These are phyloP conservation scores for Heteromurus nitidus DNA, from an alignment of 2,888 invertebrate genomes.

Conservation along the genomic window DNA sequence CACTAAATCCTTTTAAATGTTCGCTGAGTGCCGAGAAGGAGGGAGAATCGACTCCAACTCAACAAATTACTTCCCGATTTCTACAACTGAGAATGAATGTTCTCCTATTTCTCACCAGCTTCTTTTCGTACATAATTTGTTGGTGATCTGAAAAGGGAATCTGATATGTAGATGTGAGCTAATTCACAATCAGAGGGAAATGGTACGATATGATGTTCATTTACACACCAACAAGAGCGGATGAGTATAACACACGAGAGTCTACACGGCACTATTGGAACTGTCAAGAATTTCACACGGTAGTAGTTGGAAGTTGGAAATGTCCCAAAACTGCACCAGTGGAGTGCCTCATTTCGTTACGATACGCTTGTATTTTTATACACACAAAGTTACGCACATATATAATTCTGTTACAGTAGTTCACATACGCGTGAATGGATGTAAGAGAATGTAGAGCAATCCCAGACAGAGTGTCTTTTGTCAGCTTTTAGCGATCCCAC, in stretches of 20 bases:
- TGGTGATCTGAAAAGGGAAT: slow-evolving; percentile 2
- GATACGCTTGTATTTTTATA: not conserved
- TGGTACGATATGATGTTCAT: not conserved
- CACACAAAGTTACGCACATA: slow-evolving; percentile 22
- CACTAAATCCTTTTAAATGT: not conserved
- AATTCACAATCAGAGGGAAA: slow-evolving; percentile 3
- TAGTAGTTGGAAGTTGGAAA: slow-evolving; percentile 46
- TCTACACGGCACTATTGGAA: slow-evolving; percentile 36
- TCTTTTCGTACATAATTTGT: slow-evolving; percentile 42
- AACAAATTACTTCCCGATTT: slow-evolving; percentile 26
- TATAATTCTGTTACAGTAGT: no score
- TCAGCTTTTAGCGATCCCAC: slow-evolving; percentile 24
- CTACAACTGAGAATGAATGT: slow-evolving; percentile 5
- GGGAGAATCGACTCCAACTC: not conserved
- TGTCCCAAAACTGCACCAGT: slow-evolving; percentile 45
- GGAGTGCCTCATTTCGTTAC: slow-evolving; percentile 38
- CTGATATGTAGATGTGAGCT: no score
- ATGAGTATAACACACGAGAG: not conserved
- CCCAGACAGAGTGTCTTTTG: slow-evolving; percentile 57
- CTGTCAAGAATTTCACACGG: slow-evolving; percentile 53
- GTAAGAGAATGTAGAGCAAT: slow-evolving; percentile 45
- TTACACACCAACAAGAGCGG: slow-evolving; percentile 25
- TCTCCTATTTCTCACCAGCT: slow-evolving; percentile 17
- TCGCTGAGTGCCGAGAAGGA: slow-evolving; percentile 2
- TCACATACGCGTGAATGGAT: slow-evolving; percentile 26